Percentiles rank a stretch among this genome's conserved stretches.
Conservation (phyloP, 2,113 vertebrate species). For the Bettongia penicillata region DNA sequence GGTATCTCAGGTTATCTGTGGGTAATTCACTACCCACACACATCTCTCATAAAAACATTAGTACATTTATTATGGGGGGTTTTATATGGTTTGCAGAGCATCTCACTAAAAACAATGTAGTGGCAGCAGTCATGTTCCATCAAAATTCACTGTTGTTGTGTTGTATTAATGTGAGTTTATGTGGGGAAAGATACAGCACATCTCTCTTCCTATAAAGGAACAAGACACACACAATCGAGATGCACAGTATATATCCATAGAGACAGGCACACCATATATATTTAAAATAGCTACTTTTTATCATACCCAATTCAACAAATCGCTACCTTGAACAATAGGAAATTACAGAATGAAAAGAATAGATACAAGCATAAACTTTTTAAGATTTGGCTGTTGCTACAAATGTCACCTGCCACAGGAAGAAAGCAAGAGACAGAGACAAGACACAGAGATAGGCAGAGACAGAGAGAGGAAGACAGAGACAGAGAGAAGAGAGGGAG, state of each 20-base stretch:
- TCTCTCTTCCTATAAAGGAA: slow-evolving; percentile 27
- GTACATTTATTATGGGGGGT: slow-evolving; percentile 31
- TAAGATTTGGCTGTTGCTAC: slow-evolving; percentile 19
- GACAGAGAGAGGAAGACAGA: neutral
- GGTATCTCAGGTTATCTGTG: slow-evolving; percentile 62
- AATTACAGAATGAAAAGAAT: slow-evolving; percentile 68
- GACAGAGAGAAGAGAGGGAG: neutral
- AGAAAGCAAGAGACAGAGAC: slow-evolving; percentile 3
- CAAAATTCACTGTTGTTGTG: neutral
- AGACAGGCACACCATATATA: neutral
- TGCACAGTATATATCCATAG: slow-evolving; percentile 1
- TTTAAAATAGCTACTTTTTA: slow-evolving; percentile 55
- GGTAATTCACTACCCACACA: slow-evolving; percentile 56
- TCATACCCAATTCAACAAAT: slow-evolving; percentile 40
- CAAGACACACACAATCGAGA: neutral
- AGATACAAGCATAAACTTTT: slow-evolving; percentile 74
- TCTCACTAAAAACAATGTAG: slow-evolving; percentile 8
- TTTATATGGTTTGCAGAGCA: neutral
- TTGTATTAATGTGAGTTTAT: neutral
- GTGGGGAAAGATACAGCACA: neutral
- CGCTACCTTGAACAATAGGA: slow-evolving; percentile 61
- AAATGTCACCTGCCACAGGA: slow-evolving; percentile 1
- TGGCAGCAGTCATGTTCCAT: slow-evolving; percentile 9
- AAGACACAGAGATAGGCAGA: neutral
- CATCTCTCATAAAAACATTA: slow-evolving; percentile 31